Percentiles rank a stretch among this genome's conserved stretches.
Conservation (phyloP, 2,888 invertebrate species). For the Calameuta pallipes region DNA sequence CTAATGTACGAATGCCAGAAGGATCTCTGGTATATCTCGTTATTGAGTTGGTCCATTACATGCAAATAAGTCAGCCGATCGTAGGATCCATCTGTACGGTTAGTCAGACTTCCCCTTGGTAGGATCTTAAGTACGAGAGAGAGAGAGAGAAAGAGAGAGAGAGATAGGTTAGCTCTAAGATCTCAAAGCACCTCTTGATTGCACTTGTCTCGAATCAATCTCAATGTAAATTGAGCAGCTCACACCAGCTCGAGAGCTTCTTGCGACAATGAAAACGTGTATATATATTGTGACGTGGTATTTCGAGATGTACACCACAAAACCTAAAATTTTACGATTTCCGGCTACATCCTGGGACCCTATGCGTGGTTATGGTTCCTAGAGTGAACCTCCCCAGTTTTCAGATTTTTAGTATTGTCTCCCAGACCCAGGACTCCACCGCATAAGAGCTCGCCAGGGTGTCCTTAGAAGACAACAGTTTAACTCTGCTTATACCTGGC, state of each 20-base stretch:
- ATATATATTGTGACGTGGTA: background rate
- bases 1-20: background rate
- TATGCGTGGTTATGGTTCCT: too few relatives aligned
- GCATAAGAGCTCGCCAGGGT: too few relatives aligned
- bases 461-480: too few relatives aligned
- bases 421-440: too few relatives aligned
- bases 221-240: constrained; percentile 64
- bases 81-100: constrained; percentile 8
- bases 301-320: too few relatives aligned
- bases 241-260: constrained; percentile 27
- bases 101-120: background rate
- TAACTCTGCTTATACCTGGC: too few relatives aligned
- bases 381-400: too few relatives aligned
- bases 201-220: constrained; percentile 65
- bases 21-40: constrained; percentile 22
- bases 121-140: too few relatives aligned
- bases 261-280: background rate
- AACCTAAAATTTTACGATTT: too few relatives aligned
- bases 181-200: constrained; percentile 62
- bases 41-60: constrained; percentile 55
- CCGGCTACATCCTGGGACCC: too few relatives aligned
- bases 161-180: constrained; percentile 11
- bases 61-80: constrained; percentile 56
- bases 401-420: too few relatives aligned
- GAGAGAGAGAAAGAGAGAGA: background rate